phyloP scores from a whole-genome alignment of 2,888 invertebrate genomes.

The Lithophane leautieri region DNA sequence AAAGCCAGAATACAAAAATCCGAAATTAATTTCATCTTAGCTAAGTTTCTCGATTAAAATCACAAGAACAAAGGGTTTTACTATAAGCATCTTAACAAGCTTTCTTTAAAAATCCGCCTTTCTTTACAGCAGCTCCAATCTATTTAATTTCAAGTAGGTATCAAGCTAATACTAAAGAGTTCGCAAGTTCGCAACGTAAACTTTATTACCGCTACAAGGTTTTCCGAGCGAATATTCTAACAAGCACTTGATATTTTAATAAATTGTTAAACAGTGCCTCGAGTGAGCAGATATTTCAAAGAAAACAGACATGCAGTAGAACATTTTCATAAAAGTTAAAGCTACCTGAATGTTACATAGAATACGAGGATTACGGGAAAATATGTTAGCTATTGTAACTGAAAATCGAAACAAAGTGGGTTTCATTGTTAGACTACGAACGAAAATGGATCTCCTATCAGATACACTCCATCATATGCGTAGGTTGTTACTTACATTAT shows the following conservation, averaged over 20 bases:
- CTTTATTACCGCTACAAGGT: constrained; percentile 30
- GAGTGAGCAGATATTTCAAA: not conserved
- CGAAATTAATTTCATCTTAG: constrained; percentile 4
- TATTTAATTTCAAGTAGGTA: constrained; percentile 15
- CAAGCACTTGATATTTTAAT: constrained; percentile 16
- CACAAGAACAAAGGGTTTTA: constrained; percentile 23
- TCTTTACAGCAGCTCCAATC: not conserved
- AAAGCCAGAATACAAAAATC: not conserved
- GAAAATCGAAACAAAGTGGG: constrained; percentile 32
- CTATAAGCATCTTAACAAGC: not conserved
- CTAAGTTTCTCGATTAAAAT: constrained; percentile 13
- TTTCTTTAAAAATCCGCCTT: not conserved
- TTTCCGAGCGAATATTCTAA: constrained; percentile 37
- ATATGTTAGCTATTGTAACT: constrained; percentile 17
- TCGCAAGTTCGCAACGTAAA: constrained; percentile 20
- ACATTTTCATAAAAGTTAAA: constrained; percentile 10
- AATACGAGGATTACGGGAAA: not conserved
- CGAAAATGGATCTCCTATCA: constrained; percentile 44
- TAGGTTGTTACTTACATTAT: constrained; percentile 16
- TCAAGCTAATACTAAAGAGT: constrained; percentile 3
- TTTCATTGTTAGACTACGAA: constrained; percentile 26
- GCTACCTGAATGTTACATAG: not conserved
- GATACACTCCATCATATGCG: constrained; percentile 19
- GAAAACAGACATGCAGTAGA: not conserved
- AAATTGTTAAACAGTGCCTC: constrained; percentile 9